Base-by-base conservation (phyloP, 2,888 invertebrate species). In the Drosophila aldrichi region DNA sequence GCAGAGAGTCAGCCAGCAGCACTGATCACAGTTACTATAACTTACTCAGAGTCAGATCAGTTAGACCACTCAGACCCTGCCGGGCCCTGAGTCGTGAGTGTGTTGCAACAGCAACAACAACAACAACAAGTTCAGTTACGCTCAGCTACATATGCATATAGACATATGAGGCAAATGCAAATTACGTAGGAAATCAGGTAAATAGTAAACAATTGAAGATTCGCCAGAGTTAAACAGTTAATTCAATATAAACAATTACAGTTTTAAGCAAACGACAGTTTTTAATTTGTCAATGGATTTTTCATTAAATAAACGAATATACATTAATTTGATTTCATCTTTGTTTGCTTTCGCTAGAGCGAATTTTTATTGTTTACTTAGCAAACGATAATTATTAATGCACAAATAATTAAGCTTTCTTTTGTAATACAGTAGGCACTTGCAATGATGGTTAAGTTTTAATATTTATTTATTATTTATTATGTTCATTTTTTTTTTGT, bases 161-260 rank as follows among this genome's bases (percentile, higher is more conserved):
- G 20, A 32, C 9, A 18, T 41, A 20, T 38, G 44, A 46, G n/a
- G 43, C 55, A 43, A 52, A 56, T 72, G 72, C 22, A 58, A 64
- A 66, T 61, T 78, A 58, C 51, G 46, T 73, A 20, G 51, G 3
- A 41, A 68, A 68, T 59, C 22, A 14, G 41, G 9, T 29, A n/a
- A 38, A 8, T 52, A 58, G 25, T 25, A 14, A 34, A 16, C 36
- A 51, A 14, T 43, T 16, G 41, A 22, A n/a, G 34, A 22, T 59
- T 67, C 41, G 16, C 40, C n/a, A 32, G 41, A 32, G 41, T 18
- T 61, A 18, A 54, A 34, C 36, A 18, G 40, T 57, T 70, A 36
- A 59, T 49, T 36, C 20, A 54, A 48, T 18, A 54, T 22, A 10
- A 49, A 18, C 54, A 60, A 55, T 22, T 16, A n/a, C n/a, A n/a